These are phyloP conservation scores for Cynodonichthys magdalenae DNA, from an alignment of 2,797 vertebrate genomes.

Conservation along the genomic window DNA sequence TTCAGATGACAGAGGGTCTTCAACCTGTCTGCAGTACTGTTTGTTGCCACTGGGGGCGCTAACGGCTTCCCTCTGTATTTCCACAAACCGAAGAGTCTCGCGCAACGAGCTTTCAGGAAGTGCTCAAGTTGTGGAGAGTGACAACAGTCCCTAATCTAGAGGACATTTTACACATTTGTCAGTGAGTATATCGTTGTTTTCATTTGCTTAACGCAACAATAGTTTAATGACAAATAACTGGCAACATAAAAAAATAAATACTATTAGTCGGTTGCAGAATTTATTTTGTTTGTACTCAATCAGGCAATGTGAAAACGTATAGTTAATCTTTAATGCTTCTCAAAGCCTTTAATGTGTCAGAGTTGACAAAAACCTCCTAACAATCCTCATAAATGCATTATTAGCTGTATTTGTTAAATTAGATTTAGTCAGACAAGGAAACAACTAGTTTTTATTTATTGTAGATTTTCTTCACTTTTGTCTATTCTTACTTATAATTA, in stretches of 20 bases:
- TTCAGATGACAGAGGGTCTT: background rate
- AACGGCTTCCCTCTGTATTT: background rate
- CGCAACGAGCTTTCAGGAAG: conserved; percentile 57
- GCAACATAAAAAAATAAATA: background rate
- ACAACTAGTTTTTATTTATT: too few relatives aligned
- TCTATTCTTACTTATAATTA: too few relatives aligned
- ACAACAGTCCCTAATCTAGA: background rate
- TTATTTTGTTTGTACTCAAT: too few relatives aligned
- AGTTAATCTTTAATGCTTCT: too few relatives aligned
- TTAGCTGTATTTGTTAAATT: too few relatives aligned
- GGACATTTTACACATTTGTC: background rate
- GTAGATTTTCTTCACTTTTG: too few relatives aligned
- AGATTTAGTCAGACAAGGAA: too few relatives aligned
- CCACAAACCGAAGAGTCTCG: conserved; percentile 34
- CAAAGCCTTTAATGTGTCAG: too few relatives aligned
- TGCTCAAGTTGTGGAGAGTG: conserved; percentile 30
- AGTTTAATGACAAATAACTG: background rate
- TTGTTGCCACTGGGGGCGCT: conserved; percentile 14
- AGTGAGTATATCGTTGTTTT: background rate
- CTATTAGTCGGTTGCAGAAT: too few relatives aligned
- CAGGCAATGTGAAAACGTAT: too few relatives aligned
- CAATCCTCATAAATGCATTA: too few relatives aligned
- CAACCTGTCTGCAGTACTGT: background rate
- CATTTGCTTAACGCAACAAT: background rate
- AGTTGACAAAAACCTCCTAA: too few relatives aligned